Base-by-base conservation (phyloP, 2,888 invertebrate genomes). In the Zaprionus lineosus region DNA sequence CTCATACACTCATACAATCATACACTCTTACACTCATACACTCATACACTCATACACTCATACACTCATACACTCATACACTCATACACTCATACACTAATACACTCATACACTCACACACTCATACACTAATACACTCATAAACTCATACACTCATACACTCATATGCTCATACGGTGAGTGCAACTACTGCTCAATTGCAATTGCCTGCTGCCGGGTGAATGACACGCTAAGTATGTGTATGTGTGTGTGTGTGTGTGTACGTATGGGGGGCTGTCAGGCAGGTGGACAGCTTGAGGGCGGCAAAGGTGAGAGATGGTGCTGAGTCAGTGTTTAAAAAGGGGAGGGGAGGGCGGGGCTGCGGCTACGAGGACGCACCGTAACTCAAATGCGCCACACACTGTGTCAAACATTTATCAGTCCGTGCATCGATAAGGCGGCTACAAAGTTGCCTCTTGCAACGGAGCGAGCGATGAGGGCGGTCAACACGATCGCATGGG, bases 371-470 rank as follows among this genome's bases (percentile, higher is more conserved):
- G 72, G 57, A 31, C 58, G 56, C 4, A 53, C 56, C 50, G 73
- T 52, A 64, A 62, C 63, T 61, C 75, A 72, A 75, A 72, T 71
- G 75, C 71, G 76, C 63, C 70, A 57, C 77, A 73, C 78, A 69
- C 77, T 69, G 82, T 73, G 82, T 76, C 78, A 82, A 78, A 78
- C 78, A 84, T 78, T 82, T 78, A 78, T 78, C 78, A 84, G 85
- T 63, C 18, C 37, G 9, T 7, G 66, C 66, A 77, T 68, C 77
- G 84, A 84, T 84, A 84, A 84, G 82, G 37, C 44, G 16, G 34
- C 75, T 55, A 84, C 85, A 84, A 82, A 63, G 85, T 78, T 65
- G 84, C 81, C 21, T 1, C 65, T 26, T 50, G 43, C 66, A 47
- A 44, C 58, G 28, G 14, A 11, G 46, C 9, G n/a, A 28, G 11